Evolutionary conservation across 2,797 vertebrate species (phyloP).

Genomic region (Hydrolagus colliei): DNA sequence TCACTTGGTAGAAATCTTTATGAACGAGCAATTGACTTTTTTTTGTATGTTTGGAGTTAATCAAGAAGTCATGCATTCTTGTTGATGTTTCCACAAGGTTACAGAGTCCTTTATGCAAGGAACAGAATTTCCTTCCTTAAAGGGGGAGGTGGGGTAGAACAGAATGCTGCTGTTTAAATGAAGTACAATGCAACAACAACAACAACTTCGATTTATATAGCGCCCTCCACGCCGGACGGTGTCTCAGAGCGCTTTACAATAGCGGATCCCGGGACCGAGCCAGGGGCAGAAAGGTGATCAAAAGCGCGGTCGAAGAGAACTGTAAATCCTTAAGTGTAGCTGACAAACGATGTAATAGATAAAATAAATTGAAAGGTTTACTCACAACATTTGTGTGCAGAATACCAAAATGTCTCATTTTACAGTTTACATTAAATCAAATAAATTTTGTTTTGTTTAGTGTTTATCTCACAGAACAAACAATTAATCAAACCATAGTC

Average conservation of each 20-base stretch:
- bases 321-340: neutral
- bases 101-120: neutral
- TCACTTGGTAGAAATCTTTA: no score
- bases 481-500: neutral
- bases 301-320: no score
- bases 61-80: neutral
- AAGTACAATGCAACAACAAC: neutral
- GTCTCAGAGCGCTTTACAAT: no score
- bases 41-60: neutral
- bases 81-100: neutral
- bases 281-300: no score
- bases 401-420: slow-evolving; percentile 21
- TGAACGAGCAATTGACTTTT: no score
- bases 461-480: neutral
- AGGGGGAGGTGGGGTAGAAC: neutral
- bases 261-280: no score
- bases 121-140: neutral
- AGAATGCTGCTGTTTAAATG: neutral
- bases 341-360: no score
- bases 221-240: no score
- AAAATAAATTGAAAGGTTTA: neutral
- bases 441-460: no score
- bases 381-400: neutral
- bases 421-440: neutral
- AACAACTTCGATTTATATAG: no score